phyloP scores from a whole-genome alignment of 2,888 invertebrate species.

The Drosophila hamatofila region DNA sequence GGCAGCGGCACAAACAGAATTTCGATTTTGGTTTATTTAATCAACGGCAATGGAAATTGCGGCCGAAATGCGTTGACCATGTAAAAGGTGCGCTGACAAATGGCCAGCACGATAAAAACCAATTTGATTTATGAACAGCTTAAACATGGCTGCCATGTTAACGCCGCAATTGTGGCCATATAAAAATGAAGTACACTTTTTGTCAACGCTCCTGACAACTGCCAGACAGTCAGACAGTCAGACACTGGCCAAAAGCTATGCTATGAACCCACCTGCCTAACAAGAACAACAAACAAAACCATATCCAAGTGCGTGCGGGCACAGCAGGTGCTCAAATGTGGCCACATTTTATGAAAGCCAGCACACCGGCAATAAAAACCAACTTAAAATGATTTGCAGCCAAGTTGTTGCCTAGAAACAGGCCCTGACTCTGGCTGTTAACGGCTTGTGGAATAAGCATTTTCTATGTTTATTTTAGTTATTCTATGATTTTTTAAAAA shows the following conservation, averaged over 20 bases:
- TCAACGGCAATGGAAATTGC: slow-evolving; percentile 51
- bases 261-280: not conserved
- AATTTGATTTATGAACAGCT: slow-evolving; percentile 72
- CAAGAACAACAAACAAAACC: slow-evolving; percentile 3
- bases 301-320: slow-evolving; percentile 25
- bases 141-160: slow-evolving; percentile 64
- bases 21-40: slow-evolving; percentile 75
- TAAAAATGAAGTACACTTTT: slow-evolving; percentile 55
- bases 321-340: slow-evolving; percentile 51
- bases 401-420: slow-evolving; percentile 30
- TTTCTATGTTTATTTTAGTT: not conserved
- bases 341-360: slow-evolving; percentile 37
- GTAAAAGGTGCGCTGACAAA: slow-evolving; percentile 66
- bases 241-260: slow-evolving; percentile 15
- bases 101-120: slow-evolving; percentile 54
- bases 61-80: slow-evolving; percentile 51
- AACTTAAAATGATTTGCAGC: slow-evolving; percentile 61
- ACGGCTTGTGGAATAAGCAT: not conserved
- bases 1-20: slow-evolving; percentile 47
- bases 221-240: not conserved
- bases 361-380: slow-evolving; percentile 44
- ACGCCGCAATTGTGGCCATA: slow-evolving; percentile 60
- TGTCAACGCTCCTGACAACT: slow-evolving; percentile 52
- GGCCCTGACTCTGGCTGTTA: not conserved
- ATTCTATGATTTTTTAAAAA: not conserved